phyloP scores from a whole-genome alignment of 2,888 invertebrate species.

The Pteria penguin region DNA sequence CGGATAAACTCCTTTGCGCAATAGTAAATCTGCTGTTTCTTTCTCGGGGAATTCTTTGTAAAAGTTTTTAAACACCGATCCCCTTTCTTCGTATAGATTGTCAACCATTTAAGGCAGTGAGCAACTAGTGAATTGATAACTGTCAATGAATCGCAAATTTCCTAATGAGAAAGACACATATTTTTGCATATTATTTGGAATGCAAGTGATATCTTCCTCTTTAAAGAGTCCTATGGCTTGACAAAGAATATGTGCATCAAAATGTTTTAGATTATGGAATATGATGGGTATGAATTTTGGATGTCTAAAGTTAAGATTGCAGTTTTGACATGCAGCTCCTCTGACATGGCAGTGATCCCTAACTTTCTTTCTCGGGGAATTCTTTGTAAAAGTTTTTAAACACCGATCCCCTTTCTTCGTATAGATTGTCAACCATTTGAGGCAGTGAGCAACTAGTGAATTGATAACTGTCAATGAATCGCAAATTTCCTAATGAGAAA shows the following conservation, averaged over 20 bases:
- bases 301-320: not conserved
- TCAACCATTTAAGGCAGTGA: not conserved
- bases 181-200: slow-evolving; percentile 36
- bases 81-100: not conserved
- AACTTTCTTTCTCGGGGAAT: slow-evolving; percentile 15
- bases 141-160: slow-evolving; percentile 43
- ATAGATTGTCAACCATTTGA: not conserved
- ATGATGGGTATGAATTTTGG: slow-evolving; percentile 40
- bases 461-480: not conserved
- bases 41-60: not conserved
- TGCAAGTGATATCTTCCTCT: slow-evolving; percentile 5
- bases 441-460: not conserved
- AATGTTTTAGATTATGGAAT: slow-evolving; percentile 44
- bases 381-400: not conserved
- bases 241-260: slow-evolving; percentile 40
- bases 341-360: slow-evolving; percentile 26
- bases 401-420: not conserved
- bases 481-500: not conserved
- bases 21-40: not conserved
- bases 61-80: not conserved
- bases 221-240: slow-evolving; percentile 31
- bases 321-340: not conserved
- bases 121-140: slow-evolving; percentile 36
- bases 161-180: slow-evolving; percentile 45
- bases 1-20: slow-evolving; percentile 14